Conservation (phyloP, 2,113 vertebrate genomes). For the Rhinichthys klamathensis region DNA sequence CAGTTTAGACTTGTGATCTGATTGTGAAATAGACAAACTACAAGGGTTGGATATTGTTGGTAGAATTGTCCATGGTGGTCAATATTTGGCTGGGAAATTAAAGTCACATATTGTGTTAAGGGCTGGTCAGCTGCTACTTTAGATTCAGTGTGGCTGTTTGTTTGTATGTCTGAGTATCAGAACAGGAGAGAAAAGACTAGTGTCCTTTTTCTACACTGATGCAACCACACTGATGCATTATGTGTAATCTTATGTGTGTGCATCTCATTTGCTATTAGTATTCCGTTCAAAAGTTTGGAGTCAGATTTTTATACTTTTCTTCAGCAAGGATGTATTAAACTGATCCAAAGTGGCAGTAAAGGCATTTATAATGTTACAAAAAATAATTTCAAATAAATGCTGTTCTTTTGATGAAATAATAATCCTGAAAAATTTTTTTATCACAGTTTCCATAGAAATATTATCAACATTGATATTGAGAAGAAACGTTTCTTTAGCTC, state of each 20-base stretch:
- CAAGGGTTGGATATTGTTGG: constrained; percentile 20
- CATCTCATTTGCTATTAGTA: too few species aligned
- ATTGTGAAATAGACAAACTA: constrained; percentile 5
- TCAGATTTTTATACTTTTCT: not conserved
- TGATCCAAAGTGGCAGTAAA: not conserved
- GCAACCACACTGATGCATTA: too few species aligned
- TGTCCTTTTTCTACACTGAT: too few species aligned
- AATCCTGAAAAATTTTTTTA: not conserved
- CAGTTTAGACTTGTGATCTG: not conserved
- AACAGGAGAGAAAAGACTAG: too few species aligned
- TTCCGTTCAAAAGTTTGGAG: constrained; percentile 12
- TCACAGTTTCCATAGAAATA: not conserved
- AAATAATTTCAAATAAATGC: not conserved
- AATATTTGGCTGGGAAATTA: constrained; percentile 48
- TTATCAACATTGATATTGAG: too few species aligned
- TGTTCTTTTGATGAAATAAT: not conserved
- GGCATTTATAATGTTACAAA: not conserved
- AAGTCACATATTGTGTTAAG: constrained; percentile 38
- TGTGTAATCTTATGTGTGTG: too few species aligned
- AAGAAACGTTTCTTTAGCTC: not conserved
- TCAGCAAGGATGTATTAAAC: not conserved
- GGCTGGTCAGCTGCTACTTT: constrained; percentile 18
- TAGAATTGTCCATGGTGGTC: constrained; percentile 29
- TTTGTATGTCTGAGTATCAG: constrained; percentile 18
- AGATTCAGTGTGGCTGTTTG: not conserved